These are phyloP conservation scores for Panopea generosa DNA, from an alignment of 2,888 invertebrate species.

Conservation along the genomic window DNA sequence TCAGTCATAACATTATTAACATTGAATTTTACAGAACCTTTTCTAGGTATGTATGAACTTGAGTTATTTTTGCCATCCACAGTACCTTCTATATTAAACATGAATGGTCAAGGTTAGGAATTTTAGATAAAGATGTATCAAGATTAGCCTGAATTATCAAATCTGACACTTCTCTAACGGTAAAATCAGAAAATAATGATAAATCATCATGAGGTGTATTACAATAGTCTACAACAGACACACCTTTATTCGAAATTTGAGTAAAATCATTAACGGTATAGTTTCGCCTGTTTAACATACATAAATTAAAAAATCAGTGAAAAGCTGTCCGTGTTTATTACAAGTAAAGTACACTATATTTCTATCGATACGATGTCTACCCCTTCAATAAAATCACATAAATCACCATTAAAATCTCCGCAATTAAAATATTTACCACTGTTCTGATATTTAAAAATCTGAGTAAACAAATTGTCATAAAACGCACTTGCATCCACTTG, in stretches of 20 bases:
- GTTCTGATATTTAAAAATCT: constrained; percentile 22
- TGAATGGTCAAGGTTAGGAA: too few species aligned
- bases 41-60: too few species aligned
- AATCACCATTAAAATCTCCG: constrained; percentile 38
- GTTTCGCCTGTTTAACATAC: too few species aligned
- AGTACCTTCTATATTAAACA: constrained; percentile 5
- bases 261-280: too few species aligned
- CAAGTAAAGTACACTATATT: constrained; percentile 32
- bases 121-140: too few species aligned
- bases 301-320: constrained; percentile 37
- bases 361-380: constrained; percentile 26
- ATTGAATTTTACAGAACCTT: too few species aligned
- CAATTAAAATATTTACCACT: constrained; percentile 9
- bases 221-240: too few species aligned
- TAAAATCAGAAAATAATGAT: constrained; percentile 20
- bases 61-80: too few species aligned
- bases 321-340: constrained; percentile 31
- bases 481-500: constrained; percentile 24
- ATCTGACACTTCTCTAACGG: not conserved
- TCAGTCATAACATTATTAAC: too few species aligned
- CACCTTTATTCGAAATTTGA: too few species aligned
- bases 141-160: too few species aligned
- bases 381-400: constrained; percentile 34
- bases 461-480: constrained; percentile 24
- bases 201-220: too few species aligned